A percentile compares a stretch with the other conserved stretches of the same genome.
phyloP scores from a whole-genome alignment of 2,888 invertebrate genomes.

The Phyllotreta striolata region DNA sequence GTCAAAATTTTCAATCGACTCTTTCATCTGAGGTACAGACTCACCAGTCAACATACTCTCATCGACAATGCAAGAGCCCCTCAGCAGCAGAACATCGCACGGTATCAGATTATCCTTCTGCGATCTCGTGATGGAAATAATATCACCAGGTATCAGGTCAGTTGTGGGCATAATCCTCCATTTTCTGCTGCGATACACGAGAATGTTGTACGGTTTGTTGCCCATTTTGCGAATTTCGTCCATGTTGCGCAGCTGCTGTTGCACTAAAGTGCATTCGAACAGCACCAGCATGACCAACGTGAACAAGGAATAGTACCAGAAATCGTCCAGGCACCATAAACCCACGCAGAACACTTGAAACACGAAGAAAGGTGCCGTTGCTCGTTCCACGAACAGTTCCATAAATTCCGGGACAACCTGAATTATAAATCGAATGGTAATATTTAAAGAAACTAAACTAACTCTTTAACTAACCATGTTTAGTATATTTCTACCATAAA shows the following conservation, averaged over 20 bases:
- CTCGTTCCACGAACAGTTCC: constrained; percentile 96
- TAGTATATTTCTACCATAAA: constrained; percentile 89
- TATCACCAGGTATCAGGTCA: constrained; percentile 93
- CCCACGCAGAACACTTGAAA: constrained; percentile 99
- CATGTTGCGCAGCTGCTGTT: constrained; percentile 98
- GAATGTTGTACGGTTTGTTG: constrained; percentile 91
- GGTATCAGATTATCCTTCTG: constrained; percentile 92
- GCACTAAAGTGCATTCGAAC: constrained; percentile 97
- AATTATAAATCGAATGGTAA: neutral
- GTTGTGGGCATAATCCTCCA: constrained; percentile 89
- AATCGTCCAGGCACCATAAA: constrained; percentile 98
- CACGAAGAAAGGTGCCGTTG: constrained; percentile 99
- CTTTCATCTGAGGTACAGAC: constrained; percentile 99
- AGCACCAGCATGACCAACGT: constrained; percentile 94
- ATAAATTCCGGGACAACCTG: constrained; percentile 86
- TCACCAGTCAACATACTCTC: constrained; percentile 99
- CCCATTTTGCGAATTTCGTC: constrained; percentile 99
- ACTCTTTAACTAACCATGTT: constrained; percentile 69
- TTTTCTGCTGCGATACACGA: constrained; percentile 88
- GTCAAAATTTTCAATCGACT: constrained; percentile 82
- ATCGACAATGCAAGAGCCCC: constrained; percentile 98
- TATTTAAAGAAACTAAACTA: neutral
- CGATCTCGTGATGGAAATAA: constrained; percentile 91
- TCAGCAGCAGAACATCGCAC: constrained; percentile 91
- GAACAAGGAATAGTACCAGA: constrained; percentile 98